phyloP scores from a whole-genome alignment of 2,888 invertebrate genomes.

The Rotaria socialis region DNA sequence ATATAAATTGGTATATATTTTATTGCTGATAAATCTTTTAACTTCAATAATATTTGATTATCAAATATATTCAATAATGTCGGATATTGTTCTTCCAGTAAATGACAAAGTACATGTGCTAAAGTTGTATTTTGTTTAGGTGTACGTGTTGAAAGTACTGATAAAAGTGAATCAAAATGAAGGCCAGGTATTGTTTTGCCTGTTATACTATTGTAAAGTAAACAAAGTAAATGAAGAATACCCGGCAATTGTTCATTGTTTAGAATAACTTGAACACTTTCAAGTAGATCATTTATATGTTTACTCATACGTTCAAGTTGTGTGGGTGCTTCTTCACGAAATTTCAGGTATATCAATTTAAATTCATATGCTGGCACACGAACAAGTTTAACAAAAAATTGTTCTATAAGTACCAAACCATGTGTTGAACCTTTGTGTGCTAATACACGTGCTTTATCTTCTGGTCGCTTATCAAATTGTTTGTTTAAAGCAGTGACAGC shows the following conservation, averaged over 20 bases:
- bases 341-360: neutral
- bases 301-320: conserved; percentile 28
- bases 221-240: conserved; percentile 9
- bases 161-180: neutral
- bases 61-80: conserved; percentile 13
- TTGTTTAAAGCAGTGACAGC: conserved; percentile 1
- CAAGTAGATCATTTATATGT: neutral
- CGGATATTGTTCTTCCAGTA: conserved; percentile 5
- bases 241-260: conserved; percentile 5
- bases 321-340: conserved; percentile 4
- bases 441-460: conserved; percentile 11
- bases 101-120: neutral
- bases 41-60: conserved; percentile 20
- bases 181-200: neutral
- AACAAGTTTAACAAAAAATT: conserved; percentile 28
- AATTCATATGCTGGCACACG: conserved; percentile 17
- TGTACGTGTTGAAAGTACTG: neutral
- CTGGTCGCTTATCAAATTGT: conserved; percentile 17
- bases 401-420: conserved; percentile 16
- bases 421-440: conserved; percentile 5
- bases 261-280: conserved; percentile 15
- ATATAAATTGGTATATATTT: conserved; percentile 29
- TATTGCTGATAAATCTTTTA: neutral
- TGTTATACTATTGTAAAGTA: conserved; percentile 25
- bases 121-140: neutral